Conservation (phyloP, 2,797 vertebrate genomes). For the Tenualosa thibaudeaui region DNA sequence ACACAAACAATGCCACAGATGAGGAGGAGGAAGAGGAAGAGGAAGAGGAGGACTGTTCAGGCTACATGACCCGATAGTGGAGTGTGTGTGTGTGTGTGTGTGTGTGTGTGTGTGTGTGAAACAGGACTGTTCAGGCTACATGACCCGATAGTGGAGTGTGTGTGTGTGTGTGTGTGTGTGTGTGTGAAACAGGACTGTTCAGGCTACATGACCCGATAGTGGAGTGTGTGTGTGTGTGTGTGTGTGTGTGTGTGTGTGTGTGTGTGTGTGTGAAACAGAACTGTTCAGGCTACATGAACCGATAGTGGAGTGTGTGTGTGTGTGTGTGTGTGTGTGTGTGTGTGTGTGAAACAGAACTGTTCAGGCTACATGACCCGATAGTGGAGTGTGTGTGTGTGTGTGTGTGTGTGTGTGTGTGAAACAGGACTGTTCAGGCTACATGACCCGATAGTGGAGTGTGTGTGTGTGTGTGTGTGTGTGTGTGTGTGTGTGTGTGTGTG, state of each 20-base stretch:
- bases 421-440: not conserved
- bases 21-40: not conserved
- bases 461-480: not conserved
- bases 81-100: not conserved
- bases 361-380: too few relatives aligned
- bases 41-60: not conserved
- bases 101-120: not conserved
- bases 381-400: too few relatives aligned
- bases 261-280: too few relatives aligned
- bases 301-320: too few relatives aligned
- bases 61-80: conserved; percentile 4
- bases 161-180: too few relatives aligned
- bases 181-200: not conserved
- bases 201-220: not conserved
- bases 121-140: not conserved
- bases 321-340: too few relatives aligned
- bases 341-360: too few relatives aligned
- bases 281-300: too few relatives aligned
- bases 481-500: too few relatives aligned
- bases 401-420: not conserved
- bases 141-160: too few relatives aligned
- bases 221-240: too few relatives aligned
- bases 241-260: too few relatives aligned
- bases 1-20: not conserved
- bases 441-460: not conserved